Percentiles rank a stretch among this genome's conserved stretches.
These are phyloP conservation scores for Matsumurasca onukii DNA, from an alignment of 1,140 invertebrate genomes.

Conservation along the genomic window DNA sequence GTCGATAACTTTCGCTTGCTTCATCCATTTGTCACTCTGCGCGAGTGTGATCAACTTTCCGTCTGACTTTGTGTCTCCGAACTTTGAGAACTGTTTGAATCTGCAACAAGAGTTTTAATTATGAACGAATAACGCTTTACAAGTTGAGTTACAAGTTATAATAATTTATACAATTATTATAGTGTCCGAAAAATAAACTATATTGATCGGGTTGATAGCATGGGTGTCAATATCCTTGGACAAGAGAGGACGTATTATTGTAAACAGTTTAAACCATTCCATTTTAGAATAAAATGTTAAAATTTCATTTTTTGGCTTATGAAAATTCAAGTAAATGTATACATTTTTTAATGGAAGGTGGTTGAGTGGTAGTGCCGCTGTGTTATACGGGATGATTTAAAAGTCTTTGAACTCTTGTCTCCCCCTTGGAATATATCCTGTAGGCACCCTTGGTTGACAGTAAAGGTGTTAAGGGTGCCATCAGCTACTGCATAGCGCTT, in stretches of 20 bases:
- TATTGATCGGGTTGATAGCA: neutral
- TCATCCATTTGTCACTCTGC: conserved; percentile 94
- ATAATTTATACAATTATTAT: neutral
- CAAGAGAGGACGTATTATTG: neutral
- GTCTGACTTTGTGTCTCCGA: conserved; percentile 83
- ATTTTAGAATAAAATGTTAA: too few relatives aligned
- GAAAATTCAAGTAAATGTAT: too few relatives aligned
- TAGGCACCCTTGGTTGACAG: too few relatives aligned
- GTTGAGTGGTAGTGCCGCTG: too few relatives aligned
- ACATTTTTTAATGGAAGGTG: too few relatives aligned
- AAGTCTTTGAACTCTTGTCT: too few relatives aligned
- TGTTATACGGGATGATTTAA: too few relatives aligned
- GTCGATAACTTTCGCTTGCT: conserved; percentile 91
- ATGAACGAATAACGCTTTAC: neutral
- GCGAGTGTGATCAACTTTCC: conserved; percentile 84
- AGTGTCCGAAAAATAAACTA: neutral
- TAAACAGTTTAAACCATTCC: neutral
- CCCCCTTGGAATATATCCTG: too few relatives aligned
- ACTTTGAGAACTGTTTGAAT: conserved; percentile 77
- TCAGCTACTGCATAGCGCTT: too few relatives aligned
- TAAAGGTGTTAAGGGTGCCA: too few relatives aligned
- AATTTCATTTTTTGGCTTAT: too few relatives aligned
- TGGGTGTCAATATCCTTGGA: neutral
- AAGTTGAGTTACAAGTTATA: neutral
- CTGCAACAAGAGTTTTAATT: conserved; percentile 38